These are phyloP conservation scores for Chrysogorgia sp. DNA, from an alignment of 92 coral and sea anemone species.

Conservation along the genomic window DNA sequence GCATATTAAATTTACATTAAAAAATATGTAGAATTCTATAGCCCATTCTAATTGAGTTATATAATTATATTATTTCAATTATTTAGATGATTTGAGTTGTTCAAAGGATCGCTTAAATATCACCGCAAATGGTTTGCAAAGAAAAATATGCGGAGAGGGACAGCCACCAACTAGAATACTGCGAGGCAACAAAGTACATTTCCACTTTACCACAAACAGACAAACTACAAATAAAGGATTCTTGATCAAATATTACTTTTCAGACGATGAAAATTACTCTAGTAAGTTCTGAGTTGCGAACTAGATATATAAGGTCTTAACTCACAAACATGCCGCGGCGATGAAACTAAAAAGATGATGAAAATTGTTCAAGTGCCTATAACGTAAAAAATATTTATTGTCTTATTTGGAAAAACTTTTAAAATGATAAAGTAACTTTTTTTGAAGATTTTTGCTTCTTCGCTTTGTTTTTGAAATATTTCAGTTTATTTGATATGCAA, in stretches of 20 bases:
- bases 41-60: neutral
- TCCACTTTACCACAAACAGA: slow-evolving; percentile 26
- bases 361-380: too few relatives aligned
- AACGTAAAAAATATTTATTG: too few relatives aligned
- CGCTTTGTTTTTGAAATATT: too few relatives aligned
- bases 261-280: slow-evolving; percentile 17
- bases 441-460: too few relatives aligned
- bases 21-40: too few relatives aligned
- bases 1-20: too few relatives aligned
- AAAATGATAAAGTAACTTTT: too few relatives aligned
- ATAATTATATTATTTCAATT: neutral
- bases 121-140: neutral
- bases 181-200: slow-evolving; percentile 5
- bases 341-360: too few relatives aligned
- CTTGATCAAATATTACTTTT: slow-evolving; percentile 15
- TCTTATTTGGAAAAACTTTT: too few relatives aligned
- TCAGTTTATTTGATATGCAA: too few relatives aligned
- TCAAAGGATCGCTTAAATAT: slow-evolving; percentile 11
- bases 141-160: slow-evolving; percentile 13
- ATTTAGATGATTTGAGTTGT: slow-evolving; percentile 11
- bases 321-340: too few relatives aligned
- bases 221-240: slow-evolving; percentile 23
- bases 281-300: slow-evolving; percentile 34
- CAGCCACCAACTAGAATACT: neutral
- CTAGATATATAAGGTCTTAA: too few relatives aligned